Conservation (phyloP, 1,140 invertebrate genomes). For the Drepana arcuata region DNA sequence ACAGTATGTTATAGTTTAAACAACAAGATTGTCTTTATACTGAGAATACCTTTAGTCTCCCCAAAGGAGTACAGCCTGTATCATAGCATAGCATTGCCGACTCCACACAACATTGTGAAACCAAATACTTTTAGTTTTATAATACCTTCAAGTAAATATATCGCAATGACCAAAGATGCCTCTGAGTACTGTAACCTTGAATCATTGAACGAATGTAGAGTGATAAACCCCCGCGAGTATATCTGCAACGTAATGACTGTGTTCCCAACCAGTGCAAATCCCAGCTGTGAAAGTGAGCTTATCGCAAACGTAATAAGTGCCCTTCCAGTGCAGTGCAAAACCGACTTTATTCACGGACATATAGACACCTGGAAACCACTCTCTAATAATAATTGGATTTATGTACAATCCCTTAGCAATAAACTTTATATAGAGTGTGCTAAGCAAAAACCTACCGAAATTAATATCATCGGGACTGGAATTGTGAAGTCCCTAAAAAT, state of each 20-base stretch:
- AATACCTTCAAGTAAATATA: slow-evolving; percentile 18
- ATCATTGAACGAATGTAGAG: slow-evolving; percentile 9
- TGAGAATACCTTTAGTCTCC: slow-evolving; percentile 20
- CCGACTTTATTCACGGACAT: slow-evolving; percentile 14
- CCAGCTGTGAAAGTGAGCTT: slow-evolving; percentile 20
- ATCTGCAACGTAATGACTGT: slow-evolving; percentile 17
- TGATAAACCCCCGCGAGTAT: slow-evolving; percentile 3
- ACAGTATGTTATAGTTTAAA: no score
- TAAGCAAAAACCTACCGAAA: no score
- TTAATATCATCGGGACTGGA: no score
- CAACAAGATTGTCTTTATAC: slow-evolving; percentile 22
- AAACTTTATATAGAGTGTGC: no score
- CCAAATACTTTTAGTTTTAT: slow-evolving; percentile 16
- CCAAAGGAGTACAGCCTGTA: slow-evolving; percentile 18
- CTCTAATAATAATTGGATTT: slow-evolving; percentile 19
- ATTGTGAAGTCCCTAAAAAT: no score
- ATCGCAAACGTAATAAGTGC: slow-evolving; percentile 8
- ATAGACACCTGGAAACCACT: slow-evolving; percentile 19
- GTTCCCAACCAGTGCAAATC: slow-evolving; percentile 10
- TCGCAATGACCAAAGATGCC: slow-evolving; percentile 25
- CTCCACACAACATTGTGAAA: slow-evolving; percentile 10
- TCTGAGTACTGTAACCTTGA: slow-evolving; percentile 12
- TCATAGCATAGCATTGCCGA: slow-evolving; percentile 19
- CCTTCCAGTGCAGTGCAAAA: slow-evolving; percentile 14
- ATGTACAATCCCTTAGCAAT: no score